Base-by-base conservation (phyloP, 53 echinoderm and acorn worm species). In the Paelopatides confundens region DNA sequence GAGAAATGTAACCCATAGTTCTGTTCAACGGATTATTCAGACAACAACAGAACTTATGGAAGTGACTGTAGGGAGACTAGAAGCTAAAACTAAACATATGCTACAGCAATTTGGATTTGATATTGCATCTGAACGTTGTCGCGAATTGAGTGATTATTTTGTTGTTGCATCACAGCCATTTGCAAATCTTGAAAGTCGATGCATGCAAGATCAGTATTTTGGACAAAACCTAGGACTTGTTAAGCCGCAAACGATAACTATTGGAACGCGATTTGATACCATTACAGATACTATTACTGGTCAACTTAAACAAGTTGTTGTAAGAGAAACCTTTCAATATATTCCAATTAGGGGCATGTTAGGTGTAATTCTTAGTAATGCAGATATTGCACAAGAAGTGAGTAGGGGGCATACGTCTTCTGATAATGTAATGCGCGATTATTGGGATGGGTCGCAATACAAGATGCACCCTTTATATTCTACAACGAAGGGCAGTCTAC, bases 291-390 rank as follows among this genome's bases (percentile, higher is more conserved):
- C 40, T 35, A 5, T 12, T 5, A 70, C 40, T n/a, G 70, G 70
- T 35, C 70, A 39, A 8, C 2, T 36, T 12, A 70, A 17, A 13
- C 15, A 35, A 24, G 21, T 17, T 3, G 70, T 9, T 15, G 70
- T 70, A 35, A 70, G 70, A 24, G 70, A 70, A 8, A 70, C 70
- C 13, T 69, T 69, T 36, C 70, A 70, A 8, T 70, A 70, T 15
- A 18, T 70, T 35, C 9, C 70, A n/a, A n/a, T n/a, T n/a, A n/a
- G n/a, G n/a, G n/a, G n/a, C n/a, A n/a, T n/a, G n/a, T n/a, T n/a
- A n/a, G n/a, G n/a, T n/a, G n/a, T n/a, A n/a, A n/a, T n/a, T n/a
- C n/a, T n/a, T n/a, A n/a, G n/a, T n/a, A n/a, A n/a, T n/a, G n/a
- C n/a, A n/a, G n/a, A n/a, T n/a, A n/a, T n/a, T n/a, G n/a, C n/a